These are phyloP conservation scores for Dinomys branickii DNA, from an alignment of 2,113 vertebrate species.

Conservation along the genomic window DNA sequence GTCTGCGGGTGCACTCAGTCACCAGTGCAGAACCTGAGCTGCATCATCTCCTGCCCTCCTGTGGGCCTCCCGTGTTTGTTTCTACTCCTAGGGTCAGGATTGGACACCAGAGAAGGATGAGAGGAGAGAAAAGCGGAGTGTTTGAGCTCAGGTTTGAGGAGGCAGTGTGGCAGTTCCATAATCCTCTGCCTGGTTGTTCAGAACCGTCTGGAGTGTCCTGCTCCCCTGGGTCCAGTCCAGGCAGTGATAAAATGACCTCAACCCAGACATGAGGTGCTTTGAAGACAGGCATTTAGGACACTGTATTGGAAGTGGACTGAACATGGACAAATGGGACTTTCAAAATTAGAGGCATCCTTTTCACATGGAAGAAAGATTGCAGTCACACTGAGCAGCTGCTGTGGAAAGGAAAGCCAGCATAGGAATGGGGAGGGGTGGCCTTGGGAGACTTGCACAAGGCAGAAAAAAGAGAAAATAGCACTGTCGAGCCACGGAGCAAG, in stretches of 20 bases:
- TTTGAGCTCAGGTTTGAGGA: not conserved
- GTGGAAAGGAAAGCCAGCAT: not conserved
- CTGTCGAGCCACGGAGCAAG: not conserved
- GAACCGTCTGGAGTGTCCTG: not conserved
- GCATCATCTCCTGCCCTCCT: not conserved
- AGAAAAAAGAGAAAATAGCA: not conserved
- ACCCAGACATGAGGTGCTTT: not conserved
- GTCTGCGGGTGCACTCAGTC: conserved; percentile 14
- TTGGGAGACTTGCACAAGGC: not conserved
- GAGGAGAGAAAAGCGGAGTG: not conserved
- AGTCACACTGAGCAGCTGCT: not conserved
- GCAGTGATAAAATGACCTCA: not conserved
- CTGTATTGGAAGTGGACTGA: not conserved
- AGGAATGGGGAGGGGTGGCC: no score
- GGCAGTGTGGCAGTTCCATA: not conserved
- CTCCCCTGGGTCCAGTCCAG: not conserved
- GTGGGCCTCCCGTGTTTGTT: conserved; percentile 32
- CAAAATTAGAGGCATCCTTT: not conserved
- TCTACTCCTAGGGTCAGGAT: not conserved
- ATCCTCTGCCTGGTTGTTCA: not conserved
- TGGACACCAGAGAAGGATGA: not conserved
- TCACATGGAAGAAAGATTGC: not conserved
- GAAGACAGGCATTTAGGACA: not conserved
- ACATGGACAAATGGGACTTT: not conserved
- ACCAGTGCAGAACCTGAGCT: not conserved